Conservation (phyloP, 2,888 invertebrate species). For the Hirtodrosophila histrioides region DNA sequence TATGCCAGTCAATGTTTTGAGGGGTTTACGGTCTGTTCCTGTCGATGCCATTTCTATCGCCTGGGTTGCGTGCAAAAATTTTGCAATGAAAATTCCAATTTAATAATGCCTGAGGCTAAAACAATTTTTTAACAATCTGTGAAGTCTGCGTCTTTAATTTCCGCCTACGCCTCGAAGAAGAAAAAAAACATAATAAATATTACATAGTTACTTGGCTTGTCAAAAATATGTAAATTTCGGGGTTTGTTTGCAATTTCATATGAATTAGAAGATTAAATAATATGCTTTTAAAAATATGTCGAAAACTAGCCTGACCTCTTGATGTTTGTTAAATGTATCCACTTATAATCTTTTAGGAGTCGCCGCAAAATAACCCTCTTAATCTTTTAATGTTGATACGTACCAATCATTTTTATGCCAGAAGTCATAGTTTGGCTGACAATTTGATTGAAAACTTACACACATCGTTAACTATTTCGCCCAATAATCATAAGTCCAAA, state of each 20-base stretch:
- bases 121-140: constrained; percentile 37
- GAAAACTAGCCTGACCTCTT: too few species aligned
- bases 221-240: constrained; percentile 54
- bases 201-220: constrained; percentile 57
- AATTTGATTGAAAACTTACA: too few species aligned
- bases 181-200: constrained; percentile 43
- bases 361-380: too few species aligned
- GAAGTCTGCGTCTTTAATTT: constrained; percentile 65
- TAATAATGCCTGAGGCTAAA: constrained; percentile 69
- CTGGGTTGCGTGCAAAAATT: constrained; percentile 20
- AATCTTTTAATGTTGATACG: too few species aligned
- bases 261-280: too few species aligned
- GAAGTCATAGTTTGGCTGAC: too few species aligned
- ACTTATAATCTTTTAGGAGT: too few species aligned
- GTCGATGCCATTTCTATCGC: constrained; percentile 3
- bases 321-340: too few species aligned
- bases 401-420: too few species aligned
- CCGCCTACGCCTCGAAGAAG: constrained; percentile 37
- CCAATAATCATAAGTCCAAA: too few species aligned
- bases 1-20: constrained; percentile 49
- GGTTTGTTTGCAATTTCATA: background rate
- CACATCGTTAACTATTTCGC: too few species aligned
- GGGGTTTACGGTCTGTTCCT: constrained; percentile 4
- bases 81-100: constrained; percentile 67
- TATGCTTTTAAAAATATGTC: constrained; percentile 22